Base-by-base conservation (phyloP, 2,888 invertebrate genomes). In the Dryococelus australis region DNA sequence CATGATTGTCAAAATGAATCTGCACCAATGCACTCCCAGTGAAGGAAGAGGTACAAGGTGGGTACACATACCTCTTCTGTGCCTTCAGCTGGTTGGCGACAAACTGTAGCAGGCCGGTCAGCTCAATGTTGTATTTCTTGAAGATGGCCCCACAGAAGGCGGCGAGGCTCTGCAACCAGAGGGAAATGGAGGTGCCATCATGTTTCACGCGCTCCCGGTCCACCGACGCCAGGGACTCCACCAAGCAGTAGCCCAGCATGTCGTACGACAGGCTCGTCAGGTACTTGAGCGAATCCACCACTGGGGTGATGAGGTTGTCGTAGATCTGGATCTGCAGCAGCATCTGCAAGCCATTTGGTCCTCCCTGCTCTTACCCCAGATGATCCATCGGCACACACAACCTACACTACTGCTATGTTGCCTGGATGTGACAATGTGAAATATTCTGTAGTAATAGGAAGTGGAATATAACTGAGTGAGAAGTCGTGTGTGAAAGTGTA, bases 211-310 rank as follows among this genome's bases (percentile, higher is more conserved):
- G 93, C 90, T 95, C 95, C 90, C 96, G 94, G 90, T 95, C 95
- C 2, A 97, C 97, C 91, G 95, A 94, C 3, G 97, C 96, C 90
- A 99, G 93, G 24, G 98, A 97, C 92, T 99, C 99, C 87, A 99
- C 96, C 87, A 99, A 94, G 92, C 99, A 99, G 93, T 97, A 99
- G 35, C 98, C 97, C 90, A 99, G 94, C 89, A 99, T 97, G 92
- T 99, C 99, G 92, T 99, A 98, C 0, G 99, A 99, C 88, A 99
- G 94, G 87, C 96, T 96, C 28, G 99, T 99, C 91, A 99, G 94
- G 93, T 98, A 99, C 93, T 99, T 99, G 88, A 99, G 94, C 1
- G 99, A 98, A 92, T 99, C 99, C 85, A 99, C 99, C 6, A 99
- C 99, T 0, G 99, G 99, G 90, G 94, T 96, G 91, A 99, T 99